phyloP scores from a whole-genome alignment of 2,888 invertebrate species.

The Trachelus troglodyta region DNA sequence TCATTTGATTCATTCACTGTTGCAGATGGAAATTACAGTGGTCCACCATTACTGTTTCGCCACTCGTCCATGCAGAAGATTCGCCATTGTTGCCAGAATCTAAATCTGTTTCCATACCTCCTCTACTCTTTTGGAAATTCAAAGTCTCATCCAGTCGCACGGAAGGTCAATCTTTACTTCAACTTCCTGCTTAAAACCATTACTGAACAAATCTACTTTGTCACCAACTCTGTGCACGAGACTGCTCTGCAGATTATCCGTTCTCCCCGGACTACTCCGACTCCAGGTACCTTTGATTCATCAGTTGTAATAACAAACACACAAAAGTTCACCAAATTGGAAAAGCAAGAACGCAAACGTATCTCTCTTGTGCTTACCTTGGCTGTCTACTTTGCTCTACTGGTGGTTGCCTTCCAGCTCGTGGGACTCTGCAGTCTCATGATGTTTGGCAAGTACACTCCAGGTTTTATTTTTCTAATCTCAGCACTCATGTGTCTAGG shows the following conservation, averaged over 20 bases:
- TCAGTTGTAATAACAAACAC: neutral
- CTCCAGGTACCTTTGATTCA: neutral
- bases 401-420: constrained; percentile 51
- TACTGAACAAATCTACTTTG: constrained; percentile 43
- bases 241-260: constrained; percentile 27
- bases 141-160: constrained; percentile 53
- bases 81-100: constrained; percentile 63
- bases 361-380: constrained; percentile 42
- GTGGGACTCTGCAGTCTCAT: constrained; percentile 48
- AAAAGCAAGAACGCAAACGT: constrained; percentile 42
- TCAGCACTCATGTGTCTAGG: constrained; percentile 55
- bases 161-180: constrained; percentile 52
- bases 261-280: neutral
- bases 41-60: constrained; percentile 54
- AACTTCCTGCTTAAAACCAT: constrained; percentile 42
- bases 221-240: constrained; percentile 43
- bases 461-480: constrained; percentile 59
- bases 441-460: constrained; percentile 53
- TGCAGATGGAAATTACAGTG: constrained; percentile 55
- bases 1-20: constrained; percentile 5
- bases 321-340: constrained; percentile 27
- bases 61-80: constrained; percentile 60
- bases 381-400: constrained; percentile 53
- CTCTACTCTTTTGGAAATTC: constrained; percentile 59
- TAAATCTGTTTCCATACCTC: constrained; percentile 61